phyloP scores from a whole-genome alignment of 2,888 invertebrate genomes.

The Lacanobia wlatinum region DNA sequence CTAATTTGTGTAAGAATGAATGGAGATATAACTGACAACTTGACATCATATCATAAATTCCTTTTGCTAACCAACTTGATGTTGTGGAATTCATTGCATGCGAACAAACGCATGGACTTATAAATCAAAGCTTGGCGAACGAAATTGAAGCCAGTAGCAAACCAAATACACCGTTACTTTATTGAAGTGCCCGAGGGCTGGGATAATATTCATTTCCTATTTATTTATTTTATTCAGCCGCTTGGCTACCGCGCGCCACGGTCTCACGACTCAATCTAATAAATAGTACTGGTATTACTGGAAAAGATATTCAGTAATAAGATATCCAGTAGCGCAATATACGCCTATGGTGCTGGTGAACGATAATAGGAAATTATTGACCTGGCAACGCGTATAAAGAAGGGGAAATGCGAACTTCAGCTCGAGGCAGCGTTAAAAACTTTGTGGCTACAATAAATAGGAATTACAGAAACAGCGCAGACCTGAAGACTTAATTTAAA shows the following conservation, averaged over 20 bases:
- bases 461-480: slow-evolving; percentile 45
- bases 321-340: slow-evolving; percentile 84
- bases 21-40: slow-evolving; percentile 52
- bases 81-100: slow-evolving; percentile 40
- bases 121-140: slow-evolving; percentile 47
- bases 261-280: slow-evolving; percentile 90
- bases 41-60: slow-evolving; percentile 53
- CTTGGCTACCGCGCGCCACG: slow-evolving; percentile 80
- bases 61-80: slow-evolving; percentile 22
- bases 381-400: slow-evolving; percentile 71
- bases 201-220: slow-evolving; percentile 77
- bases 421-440: slow-evolving; percentile 50
- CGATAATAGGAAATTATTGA: slow-evolving; percentile 84
- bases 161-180: slow-evolving; percentile 74
- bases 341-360: slow-evolving; percentile 75
- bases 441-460: slow-evolving; percentile 54
- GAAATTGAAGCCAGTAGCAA: slow-evolving; percentile 60
- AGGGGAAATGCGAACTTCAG: slow-evolving; percentile 59
- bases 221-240: slow-evolving; percentile 84
- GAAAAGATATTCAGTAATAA: slow-evolving; percentile 85
- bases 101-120: slow-evolving; percentile 29
- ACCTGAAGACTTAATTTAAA: slow-evolving; percentile 55
- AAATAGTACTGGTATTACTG: slow-evolving; percentile 86
- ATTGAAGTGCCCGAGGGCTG: slow-evolving; percentile 70
- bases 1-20: slow-evolving; percentile 62